Evolutionary conservation across 2,113 vertebrate species (phyloP).

Genomic region (Acinonyx jubatus): DNA sequence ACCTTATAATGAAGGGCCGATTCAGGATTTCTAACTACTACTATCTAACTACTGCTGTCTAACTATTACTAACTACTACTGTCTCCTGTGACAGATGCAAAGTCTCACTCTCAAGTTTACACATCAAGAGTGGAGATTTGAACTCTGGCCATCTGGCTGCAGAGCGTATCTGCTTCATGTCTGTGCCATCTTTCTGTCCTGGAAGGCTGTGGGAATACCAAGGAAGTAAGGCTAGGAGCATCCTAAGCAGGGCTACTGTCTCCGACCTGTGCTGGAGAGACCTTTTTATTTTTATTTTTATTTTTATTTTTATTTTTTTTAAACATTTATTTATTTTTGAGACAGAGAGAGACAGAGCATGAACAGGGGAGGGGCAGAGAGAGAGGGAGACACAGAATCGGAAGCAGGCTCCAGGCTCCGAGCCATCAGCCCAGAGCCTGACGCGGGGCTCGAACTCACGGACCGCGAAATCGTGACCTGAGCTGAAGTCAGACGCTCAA

Average conservation of each 20-base stretch:
- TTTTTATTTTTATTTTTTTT: too few species aligned
- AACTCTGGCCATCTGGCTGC: background rate
- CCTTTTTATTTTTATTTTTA: background rate
- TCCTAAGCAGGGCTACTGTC: background rate
- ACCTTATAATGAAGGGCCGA: background rate
- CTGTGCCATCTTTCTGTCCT: background rate
- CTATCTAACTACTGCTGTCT: too few species aligned
- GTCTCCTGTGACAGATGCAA: background rate
- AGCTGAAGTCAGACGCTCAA: too few species aligned
- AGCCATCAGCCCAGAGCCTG: too few species aligned
- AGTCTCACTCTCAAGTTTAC: background rate
- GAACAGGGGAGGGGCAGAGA: too few species aligned
- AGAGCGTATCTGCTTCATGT: accelerated
- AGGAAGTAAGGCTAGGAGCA: background rate
- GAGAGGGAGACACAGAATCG: too few species aligned
- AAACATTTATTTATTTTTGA: too few species aligned
- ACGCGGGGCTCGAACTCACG: too few species aligned
- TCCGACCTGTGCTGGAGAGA: background rate
- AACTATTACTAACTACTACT: too few species aligned
- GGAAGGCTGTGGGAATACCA: background rate
- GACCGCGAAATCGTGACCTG: too few species aligned
- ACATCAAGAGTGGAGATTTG: background rate
- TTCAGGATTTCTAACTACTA: background rate
- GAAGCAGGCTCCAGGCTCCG: too few species aligned
- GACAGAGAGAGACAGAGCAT: too few species aligned